Conservation (phyloP, 2,888 invertebrate genomes). For the Flexamia atlantica region DNA sequence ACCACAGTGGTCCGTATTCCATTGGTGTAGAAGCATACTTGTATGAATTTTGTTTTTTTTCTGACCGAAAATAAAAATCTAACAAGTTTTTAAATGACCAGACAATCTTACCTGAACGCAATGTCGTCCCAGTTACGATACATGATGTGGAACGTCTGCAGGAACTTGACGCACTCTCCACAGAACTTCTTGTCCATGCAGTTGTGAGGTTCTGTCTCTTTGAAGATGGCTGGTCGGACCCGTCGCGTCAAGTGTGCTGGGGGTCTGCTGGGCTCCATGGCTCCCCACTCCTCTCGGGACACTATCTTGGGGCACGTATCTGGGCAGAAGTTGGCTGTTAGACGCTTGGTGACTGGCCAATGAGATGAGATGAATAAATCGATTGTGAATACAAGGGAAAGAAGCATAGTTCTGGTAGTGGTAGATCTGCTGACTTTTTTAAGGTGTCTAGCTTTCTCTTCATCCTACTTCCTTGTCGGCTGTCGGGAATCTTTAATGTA, state of each 20-base stretch:
- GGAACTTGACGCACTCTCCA: neutral
- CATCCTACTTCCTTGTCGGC: no score
- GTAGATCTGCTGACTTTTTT: no score
- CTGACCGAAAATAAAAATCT: no score
- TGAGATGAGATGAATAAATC: no score
- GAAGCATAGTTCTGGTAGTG: no score
- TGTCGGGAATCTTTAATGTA: no score
- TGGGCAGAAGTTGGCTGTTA: no score
- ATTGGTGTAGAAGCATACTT: no score
- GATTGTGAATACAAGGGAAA: no score
- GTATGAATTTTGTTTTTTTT: neutral
- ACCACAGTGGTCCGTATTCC: neutral
- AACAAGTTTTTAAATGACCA: neutral
- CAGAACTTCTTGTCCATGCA: neutral
- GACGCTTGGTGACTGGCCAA: no score
- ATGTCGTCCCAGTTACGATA: constrained; percentile 7
- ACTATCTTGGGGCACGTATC: constrained; percentile 12
- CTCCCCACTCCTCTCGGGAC: neutral
- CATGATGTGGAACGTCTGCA: neutral
- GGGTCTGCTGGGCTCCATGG: neutral
- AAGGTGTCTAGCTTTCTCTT: no score
- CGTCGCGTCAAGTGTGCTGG: neutral
- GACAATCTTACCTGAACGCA: constrained; percentile 8
- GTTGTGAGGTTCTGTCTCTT: neutral
- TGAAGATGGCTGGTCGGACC: neutral